Conservation (phyloP, 2,113 vertebrate species). For the Rattus rattus region DNA sequence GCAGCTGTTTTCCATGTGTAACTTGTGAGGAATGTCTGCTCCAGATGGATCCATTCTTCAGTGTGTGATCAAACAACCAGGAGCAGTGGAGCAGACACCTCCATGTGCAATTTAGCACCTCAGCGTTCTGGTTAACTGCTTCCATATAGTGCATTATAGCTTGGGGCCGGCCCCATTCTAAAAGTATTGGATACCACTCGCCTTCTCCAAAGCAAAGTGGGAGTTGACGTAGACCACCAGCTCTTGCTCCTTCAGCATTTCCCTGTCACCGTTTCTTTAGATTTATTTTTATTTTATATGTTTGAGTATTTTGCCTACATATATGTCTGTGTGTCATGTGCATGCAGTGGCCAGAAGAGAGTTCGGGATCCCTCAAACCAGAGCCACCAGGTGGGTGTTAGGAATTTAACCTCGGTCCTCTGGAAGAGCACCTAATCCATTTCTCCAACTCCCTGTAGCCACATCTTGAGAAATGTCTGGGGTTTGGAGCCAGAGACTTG, state of each 20-base stretch:
- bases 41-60: not conserved
- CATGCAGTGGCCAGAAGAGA: not conserved
- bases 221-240: conserved; percentile 93
- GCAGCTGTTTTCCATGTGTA: not conserved
- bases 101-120: not conserved
- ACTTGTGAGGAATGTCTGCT: not conserved
- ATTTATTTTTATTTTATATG: conserved; percentile 81
- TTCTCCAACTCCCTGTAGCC: conserved; percentile 90
- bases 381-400: not conserved
- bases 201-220: conserved; percentile 83
- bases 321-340: not conserved
- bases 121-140: conserved; percentile 86
- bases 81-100: not conserved
- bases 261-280: conserved; percentile 92
- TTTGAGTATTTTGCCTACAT: not conserved
- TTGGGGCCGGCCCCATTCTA: conserved; percentile 93
- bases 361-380: not conserved
- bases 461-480: conserved; percentile 96
- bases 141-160: conserved; percentile 94
- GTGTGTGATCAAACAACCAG: not conserved
- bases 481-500: conserved; percentile 93
- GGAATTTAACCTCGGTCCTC: not conserved
- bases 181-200: conserved; percentile 93
- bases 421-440: conserved; percentile 72
- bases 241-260: conserved; percentile 92